Evolutionary conservation across 2,797 vertebrate genomes (phyloP).

Genomic region (Monodelphis domestica): DNA sequence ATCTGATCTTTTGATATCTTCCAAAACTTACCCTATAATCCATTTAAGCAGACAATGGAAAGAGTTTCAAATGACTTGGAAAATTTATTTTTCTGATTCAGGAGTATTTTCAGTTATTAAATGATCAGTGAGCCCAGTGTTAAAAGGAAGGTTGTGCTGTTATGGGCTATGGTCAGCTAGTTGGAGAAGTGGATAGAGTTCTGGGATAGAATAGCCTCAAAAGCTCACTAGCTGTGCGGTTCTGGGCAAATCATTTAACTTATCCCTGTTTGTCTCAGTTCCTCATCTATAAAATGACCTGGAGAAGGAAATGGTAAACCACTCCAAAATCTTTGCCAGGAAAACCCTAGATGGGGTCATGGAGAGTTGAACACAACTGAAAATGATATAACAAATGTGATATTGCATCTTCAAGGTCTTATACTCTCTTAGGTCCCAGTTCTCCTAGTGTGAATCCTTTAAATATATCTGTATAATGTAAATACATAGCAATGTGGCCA

Average conservation of each 20-base stretch:
- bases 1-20: neutral
- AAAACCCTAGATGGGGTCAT: too few species aligned
- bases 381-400: too few species aligned
- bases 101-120: neutral
- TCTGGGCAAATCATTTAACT: too few species aligned
- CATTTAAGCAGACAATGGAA: neutral
- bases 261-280: too few species aligned
- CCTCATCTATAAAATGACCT: too few species aligned
- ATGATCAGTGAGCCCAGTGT: neutral
- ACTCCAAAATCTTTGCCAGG: too few species aligned
- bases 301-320: too few species aligned
- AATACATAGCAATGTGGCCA: neutral
- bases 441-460: constrained; percentile 22
- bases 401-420: neutral
- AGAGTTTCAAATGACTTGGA: neutral
- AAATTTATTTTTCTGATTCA: neutral
- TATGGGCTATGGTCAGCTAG: too few species aligned
- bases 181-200: too few species aligned
- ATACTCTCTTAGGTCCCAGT: neutral
- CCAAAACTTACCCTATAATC: neutral
- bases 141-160: neutral
- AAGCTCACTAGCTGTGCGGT: too few species aligned
- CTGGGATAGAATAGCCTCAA: too few species aligned
- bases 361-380: too few species aligned
- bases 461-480: neutral